Base-by-base conservation (phyloP, 35 echinoderm and acorn worm species). In the Strongylocentrotus purpuratus region DNA sequence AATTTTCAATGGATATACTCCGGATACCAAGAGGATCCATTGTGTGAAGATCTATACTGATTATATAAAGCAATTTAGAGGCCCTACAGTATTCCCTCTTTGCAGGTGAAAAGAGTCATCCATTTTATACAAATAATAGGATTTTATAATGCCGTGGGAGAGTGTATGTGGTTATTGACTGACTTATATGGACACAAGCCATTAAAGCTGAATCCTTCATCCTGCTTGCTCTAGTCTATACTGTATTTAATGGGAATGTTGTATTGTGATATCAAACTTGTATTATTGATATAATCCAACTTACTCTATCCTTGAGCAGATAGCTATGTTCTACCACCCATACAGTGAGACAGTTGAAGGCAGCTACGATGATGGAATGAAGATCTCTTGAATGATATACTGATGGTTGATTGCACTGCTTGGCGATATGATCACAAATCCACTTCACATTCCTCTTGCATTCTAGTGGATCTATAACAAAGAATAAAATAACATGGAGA, bases 281-380 rank as follows among this genome's bases (percentile, higher is more conserved):
- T 86, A 9, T 31, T 86, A 17, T 85, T 2, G 1, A 85, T 85
- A 31, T 20, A 20, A 31, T 85, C 11, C 9, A 45, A 94, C 92
- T 94, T 88, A 99, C 98, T 96, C 96, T 97, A 88, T 99, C 98
- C 71, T 97, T 96, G 11, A 98, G 97, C 0, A 99, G 95, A 94
- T 99, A 95, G 92, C 95, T 96, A 65, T 99, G 98, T 88, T 99
- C 96, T 46, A 99, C 94, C 9, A 99, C 90, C 98, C 97, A 98
- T 58, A 99, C 97, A 93, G 97, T 98, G 31, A 99, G 86, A 78
- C 98, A 99, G 5, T 97, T 97, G 52, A 96, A 99, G 1, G 98
- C 98, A n/a, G 98, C 97, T 25, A 99, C 98, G 47, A 99, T 99
- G 60, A 99, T 97, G 46, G 98, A 97, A 95, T 99, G 98, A 20